These are phyloP conservation scores for Oxyruncus cristatus DNA, from an alignment of 2,113 vertebrate species.

Conservation along the genomic window DNA sequence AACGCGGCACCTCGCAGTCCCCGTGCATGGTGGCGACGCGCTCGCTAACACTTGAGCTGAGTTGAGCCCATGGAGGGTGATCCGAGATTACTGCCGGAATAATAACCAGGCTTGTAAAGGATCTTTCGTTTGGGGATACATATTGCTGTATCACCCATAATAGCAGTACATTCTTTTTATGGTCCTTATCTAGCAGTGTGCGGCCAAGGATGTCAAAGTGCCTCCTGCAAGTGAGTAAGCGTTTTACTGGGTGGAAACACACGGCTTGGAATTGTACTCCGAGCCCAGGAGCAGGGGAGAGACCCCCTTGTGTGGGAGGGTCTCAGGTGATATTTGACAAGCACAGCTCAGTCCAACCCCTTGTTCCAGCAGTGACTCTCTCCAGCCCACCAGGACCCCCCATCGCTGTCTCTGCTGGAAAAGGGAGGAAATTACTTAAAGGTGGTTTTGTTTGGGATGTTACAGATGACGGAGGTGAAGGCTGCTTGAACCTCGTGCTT, in stretches of 20 bases:
- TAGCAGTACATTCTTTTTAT: slow-evolving; percentile 9
- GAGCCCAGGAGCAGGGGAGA: neutral
- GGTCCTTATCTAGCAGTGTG: slow-evolving; percentile 12
- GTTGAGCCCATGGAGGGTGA: neutral
- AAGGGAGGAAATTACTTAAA: neutral
- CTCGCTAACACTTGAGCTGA: slow-evolving; percentile 2
- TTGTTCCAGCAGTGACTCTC: neutral
- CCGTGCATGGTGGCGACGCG: rapidly evolving
- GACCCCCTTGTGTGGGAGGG: neutral
- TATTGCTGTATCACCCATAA: slow-evolving; percentile 16
- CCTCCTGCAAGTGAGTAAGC: slow-evolving; percentile 49
- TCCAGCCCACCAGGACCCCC: neutral
- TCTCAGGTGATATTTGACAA: neutral
- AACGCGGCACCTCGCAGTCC: neutral
- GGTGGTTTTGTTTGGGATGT: neutral
- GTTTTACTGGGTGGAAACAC: slow-evolving; percentile 50
- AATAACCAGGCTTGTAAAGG: slow-evolving; percentile 27
- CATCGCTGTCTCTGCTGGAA: no score
- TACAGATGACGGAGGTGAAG: neutral
- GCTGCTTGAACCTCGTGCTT: neutral
- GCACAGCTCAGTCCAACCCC: neutral
- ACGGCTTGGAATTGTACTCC: neutral
- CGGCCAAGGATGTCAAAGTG: slow-evolving; percentile 37
- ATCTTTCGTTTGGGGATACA: neutral
- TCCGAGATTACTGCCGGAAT: neutral